These are phyloP conservation scores for Spheniscus humboldti DNA, from an alignment of 2,797 vertebrate genomes.

Conservation along the genomic window DNA sequence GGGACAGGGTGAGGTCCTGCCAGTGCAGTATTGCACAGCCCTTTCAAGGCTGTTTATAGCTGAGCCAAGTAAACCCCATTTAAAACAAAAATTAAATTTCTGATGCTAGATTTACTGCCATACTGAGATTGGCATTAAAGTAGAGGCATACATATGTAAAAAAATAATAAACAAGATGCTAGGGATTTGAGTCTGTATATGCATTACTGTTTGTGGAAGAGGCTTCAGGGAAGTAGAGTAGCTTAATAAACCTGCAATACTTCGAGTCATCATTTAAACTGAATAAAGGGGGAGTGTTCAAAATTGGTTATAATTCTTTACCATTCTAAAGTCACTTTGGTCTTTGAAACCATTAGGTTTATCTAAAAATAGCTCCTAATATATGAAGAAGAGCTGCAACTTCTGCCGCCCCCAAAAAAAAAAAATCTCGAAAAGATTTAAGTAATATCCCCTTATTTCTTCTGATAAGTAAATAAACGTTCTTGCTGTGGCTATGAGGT, in stretches of 20 bases:
- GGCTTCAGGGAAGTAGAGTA: neutral
- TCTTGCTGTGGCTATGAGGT: neutral
- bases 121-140: neutral
- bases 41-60: neutral
- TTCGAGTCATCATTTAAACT: neutral
- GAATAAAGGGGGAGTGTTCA: neutral
- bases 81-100: neutral
- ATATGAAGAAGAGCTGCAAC: neutral
- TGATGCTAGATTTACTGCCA: neutral
- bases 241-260: neutral
- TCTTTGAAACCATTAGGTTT: neutral
- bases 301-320: neutral
- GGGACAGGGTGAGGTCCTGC: neutral
- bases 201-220: neutral
- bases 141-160: neutral
- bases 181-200: neutral
- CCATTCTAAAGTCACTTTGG: neutral
- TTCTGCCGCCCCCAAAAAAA: neutral
- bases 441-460: neutral
- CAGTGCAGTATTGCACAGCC: neutral
- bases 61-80: neutral
- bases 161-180: neutral
- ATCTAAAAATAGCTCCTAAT: neutral
- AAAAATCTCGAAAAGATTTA: neutral
- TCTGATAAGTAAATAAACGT: slow-evolving; percentile 26